Base-by-base conservation (phyloP, 2,113 vertebrate genomes). In the Anas platyrhynchos region DNA sequence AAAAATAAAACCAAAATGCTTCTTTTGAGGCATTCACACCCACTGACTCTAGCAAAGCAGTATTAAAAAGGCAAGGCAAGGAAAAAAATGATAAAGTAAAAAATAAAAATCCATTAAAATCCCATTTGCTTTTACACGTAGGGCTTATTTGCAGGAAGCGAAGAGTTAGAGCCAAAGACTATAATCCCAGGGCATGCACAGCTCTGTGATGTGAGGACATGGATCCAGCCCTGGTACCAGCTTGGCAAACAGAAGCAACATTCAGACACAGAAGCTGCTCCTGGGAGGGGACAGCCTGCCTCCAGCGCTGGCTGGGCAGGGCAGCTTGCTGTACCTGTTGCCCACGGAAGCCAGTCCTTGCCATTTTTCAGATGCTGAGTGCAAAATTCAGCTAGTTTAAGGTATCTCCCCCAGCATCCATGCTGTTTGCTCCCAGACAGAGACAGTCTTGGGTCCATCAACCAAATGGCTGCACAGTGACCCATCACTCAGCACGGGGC, bases 61-160 rank as follows among this genome's bases (percentile, higher is more conserved):
- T 48, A 46, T 88, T 89, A 67, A 88, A 91, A 91, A 88, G 46
- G 61, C 21, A 88, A 88, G 16, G 48, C 71, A 88, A 93, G 34
- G n/a, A 88, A 91, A 91, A 91, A 84, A 43, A 44, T 54, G 71
- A 44, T 80, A 50, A 89, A 88, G 44, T 23, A 11, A 86, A 86
- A 94, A 91, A 86, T 79, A 90, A 93, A 87, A 89, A 66, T 62
- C 58, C 54, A 83, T 91, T 89, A 72, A 88, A 86, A 84, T 85
- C 61, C 54, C 26, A 25, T 54, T 66, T 54, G 2, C 44, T 85
- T 94, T 92, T 91, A 50, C 58, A 83, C 14, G 31, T 27, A 50
- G 55, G 79, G 9, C 23, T 89, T 89, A 66, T 82, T 79, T 79
- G 86, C 67, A 58, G 78, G 21, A 87, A 86, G 43, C 91, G 84